A percentile compares a stretch with the other conserved stretches of the same genome.
phyloP scores from a whole-genome alignment of 2,113 vertebrate genomes.

The Austrofundulus limnaeus region DNA sequence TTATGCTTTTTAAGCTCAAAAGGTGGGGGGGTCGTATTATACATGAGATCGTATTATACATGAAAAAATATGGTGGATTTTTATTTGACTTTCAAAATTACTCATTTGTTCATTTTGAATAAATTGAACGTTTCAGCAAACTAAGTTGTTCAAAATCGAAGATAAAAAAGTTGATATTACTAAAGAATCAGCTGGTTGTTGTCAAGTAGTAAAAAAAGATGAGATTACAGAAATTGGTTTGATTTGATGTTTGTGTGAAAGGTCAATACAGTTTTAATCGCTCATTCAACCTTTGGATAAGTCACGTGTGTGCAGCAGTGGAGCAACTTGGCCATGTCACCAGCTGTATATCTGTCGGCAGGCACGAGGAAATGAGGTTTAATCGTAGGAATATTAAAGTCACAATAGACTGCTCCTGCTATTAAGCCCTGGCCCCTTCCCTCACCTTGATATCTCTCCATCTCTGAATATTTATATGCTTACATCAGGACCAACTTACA shows the following conservation, averaged over 20 bases:
- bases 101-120: background rate
- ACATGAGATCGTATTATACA: too few species aligned
- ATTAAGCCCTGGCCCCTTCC: constrained; percentile 71
- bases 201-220: too few species aligned
- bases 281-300: constrained; percentile 48
- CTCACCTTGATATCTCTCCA: constrained; percentile 71
- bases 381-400: constrained; percentile 80
- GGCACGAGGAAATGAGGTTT: constrained; percentile 74
- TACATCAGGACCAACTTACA: constrained; percentile 52
- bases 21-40: too few species aligned
- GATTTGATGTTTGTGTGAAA: constrained; percentile 38
- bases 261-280: constrained; percentile 51
- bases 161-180: background rate
- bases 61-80: too few species aligned
- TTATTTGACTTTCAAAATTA: background rate
- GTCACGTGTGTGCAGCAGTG: constrained; percentile 28
- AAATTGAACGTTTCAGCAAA: too few species aligned
- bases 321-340: constrained; percentile 71
- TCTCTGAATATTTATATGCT: constrained; percentile 78
- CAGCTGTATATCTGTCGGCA: constrained; percentile 67
- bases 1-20: too few species aligned
- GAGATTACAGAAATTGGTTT: constrained; percentile 31
- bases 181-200: too few species aligned
- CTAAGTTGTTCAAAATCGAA: too few species aligned
- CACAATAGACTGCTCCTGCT: constrained; percentile 77